Percentiles rank a stretch among this genome's conserved stretches.
These are phyloP conservation scores for Ectropis crepuscularia DNA, from an alignment of 2,888 invertebrate species.

Conservation along the genomic window DNA sequence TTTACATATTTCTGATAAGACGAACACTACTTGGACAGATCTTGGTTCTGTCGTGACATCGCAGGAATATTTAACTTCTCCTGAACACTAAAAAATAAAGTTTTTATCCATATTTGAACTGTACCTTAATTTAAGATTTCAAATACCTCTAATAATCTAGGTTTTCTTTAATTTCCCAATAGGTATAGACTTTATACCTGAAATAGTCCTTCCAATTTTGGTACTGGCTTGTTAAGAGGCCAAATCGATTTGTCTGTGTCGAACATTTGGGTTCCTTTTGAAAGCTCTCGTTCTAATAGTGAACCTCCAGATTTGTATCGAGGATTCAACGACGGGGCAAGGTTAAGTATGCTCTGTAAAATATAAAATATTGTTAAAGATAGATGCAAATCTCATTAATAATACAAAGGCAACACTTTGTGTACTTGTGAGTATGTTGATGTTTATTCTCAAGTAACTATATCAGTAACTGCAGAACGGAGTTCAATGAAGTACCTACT, in stretches of 20 bases:
- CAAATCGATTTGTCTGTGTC: constrained; percentile 88
- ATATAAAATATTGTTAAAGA: neutral
- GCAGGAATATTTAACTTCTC: constrained; percentile 88
- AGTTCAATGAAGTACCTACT: no score
- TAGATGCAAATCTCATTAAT: neutral
- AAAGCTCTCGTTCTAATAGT: constrained; percentile 85
- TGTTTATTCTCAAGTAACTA: no score
- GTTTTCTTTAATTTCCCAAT: no score
- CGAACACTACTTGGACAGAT: constrained; percentile 88
- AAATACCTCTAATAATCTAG: no score
- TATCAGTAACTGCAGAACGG: no score
- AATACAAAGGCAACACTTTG: neutral
- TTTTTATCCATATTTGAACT: no score
- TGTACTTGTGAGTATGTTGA: constrained; percentile 62
- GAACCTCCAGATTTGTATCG: constrained; percentile 82
- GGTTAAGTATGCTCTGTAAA: constrained; percentile 81
- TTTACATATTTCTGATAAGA: constrained; percentile 78
- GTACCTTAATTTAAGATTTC: no score
- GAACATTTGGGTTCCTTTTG: constrained; percentile 88
- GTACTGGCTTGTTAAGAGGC: constrained; percentile 90
- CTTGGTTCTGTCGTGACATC: constrained; percentile 84
- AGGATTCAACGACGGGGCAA: constrained; percentile 73
- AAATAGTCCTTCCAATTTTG: constrained; percentile 88
- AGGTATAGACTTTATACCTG: constrained; percentile 59
- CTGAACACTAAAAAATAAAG: constrained; percentile 71